Evolutionary conservation across 2,888 invertebrate species (phyloP), one percentile per base, ranked within the genome.

Genomic region (Pseudococcus viburni): DNA sequence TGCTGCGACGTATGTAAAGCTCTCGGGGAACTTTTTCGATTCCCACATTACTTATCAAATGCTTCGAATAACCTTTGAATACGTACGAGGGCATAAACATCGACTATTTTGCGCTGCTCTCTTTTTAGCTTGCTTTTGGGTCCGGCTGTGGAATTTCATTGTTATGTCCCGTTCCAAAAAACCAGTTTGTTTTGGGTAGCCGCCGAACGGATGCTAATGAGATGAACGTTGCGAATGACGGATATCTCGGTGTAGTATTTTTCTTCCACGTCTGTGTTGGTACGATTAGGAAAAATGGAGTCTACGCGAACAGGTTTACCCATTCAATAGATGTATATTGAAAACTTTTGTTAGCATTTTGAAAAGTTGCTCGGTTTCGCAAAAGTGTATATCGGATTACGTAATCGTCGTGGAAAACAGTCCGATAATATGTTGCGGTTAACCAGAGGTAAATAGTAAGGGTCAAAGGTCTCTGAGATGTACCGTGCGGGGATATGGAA

Each of bases 351-450:
- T 64, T 84, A 48, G 48, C 48, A 33, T 39, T 84, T 55, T 51
- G 55, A 85, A 85, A 85, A 85, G 85, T 85, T 85, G 85, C 22
- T 85, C 59, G 85, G 85, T 85, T 85, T 85, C 85, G 85, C 85
- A 85, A 85, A 85, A 85, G 55, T 59, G 33, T 51, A 84, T 85
- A 85, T 85, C 85, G 59, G 55, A 64, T 85, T 85, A 85, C 85
- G 55, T 22, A 55, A 85, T 55, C 59, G 46, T 46, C 73, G 73
- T 73, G 73, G 73, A 73, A 73, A 83, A 33, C 19, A 22, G 39
- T 46, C 80, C 46, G 80, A 83, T 46, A 46, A 46, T 42, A 83
- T 83, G 80, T 83, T 83, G 80, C 80, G 80, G 80, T 83, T 83
- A 73, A 33, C 33, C 73, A 5, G 15, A 73, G 33, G 73, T 73